Percentiles rank a stretch among this genome's conserved stretches.
Conservation (phyloP, 2,113 vertebrate species). For the Mola mola region DNA sequence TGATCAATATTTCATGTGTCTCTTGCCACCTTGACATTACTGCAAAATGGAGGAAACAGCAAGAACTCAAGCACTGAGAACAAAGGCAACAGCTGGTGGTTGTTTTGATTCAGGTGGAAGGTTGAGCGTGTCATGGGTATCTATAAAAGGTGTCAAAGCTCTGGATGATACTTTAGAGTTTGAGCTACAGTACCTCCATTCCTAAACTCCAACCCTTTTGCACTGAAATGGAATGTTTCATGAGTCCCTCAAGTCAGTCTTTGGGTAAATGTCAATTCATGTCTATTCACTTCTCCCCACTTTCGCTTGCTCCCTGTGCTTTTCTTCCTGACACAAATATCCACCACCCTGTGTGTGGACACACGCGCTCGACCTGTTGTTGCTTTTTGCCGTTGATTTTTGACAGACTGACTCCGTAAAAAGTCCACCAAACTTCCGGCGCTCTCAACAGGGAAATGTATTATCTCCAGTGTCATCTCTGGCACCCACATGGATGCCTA, state of each 20-base stretch:
- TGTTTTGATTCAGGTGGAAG: constrained; percentile 46
- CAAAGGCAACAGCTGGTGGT: constrained; percentile 31
- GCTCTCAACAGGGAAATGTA: constrained; percentile 26
- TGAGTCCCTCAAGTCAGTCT: constrained; percentile 18
- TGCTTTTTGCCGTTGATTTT: constrained; percentile 9
- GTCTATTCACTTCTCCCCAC: constrained; percentile 11
- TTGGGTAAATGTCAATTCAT: constrained; percentile 47
- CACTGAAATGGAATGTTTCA: constrained; percentile 31
- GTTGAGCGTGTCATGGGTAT: constrained; percentile 13
- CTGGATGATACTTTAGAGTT: constrained; percentile 12
- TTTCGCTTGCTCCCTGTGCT: constrained; percentile 11
- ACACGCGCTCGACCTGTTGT: not conserved
- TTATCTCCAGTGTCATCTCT: constrained; percentile 28
- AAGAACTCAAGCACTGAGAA: constrained; percentile 15
- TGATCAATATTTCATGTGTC: constrained; percentile 52
- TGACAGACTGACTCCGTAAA: constrained; percentile 2
- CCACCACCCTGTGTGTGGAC: not conserved
- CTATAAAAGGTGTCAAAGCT: constrained; percentile 33
- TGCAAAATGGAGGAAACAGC: constrained; percentile 49
- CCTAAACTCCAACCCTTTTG: constrained; percentile 15
- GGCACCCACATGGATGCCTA: constrained; percentile 31
- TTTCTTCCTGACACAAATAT: constrained; percentile 17
- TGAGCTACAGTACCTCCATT: constrained; percentile 12
- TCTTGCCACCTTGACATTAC: constrained; percentile 35
- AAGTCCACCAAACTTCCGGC: constrained; percentile 25